Evolutionary conservation across 2,113 vertebrate genomes (phyloP).

Genomic region (Nothobranchius furzeri): DNA sequence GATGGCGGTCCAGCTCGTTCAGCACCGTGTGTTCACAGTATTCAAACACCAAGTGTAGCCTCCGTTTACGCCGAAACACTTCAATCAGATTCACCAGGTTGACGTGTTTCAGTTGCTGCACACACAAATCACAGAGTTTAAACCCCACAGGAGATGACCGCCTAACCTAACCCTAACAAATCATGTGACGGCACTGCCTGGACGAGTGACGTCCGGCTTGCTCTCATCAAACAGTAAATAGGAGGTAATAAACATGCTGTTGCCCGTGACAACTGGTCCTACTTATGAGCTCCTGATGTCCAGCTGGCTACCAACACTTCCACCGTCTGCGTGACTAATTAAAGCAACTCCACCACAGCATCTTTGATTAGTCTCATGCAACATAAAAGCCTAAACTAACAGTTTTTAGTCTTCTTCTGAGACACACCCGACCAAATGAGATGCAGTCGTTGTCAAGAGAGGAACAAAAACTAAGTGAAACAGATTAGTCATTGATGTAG

Average conservation of each 20-base stretch:
- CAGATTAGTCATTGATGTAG: too few relatives aligned
- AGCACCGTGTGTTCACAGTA: slow-evolving; percentile 96
- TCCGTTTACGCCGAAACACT: slow-evolving; percentile 90
- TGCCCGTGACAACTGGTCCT: slow-evolving; percentile 60
- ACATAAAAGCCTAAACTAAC: not conserved
- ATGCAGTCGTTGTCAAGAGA: not conserved
- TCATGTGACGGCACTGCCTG: not conserved
- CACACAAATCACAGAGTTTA: not conserved
- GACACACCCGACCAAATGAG: not conserved
- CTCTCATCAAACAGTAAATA: slow-evolving; percentile 43
- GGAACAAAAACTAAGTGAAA: not conserved
- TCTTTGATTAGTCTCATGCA: slow-evolving; percentile 19
- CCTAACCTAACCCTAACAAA: not conserved
- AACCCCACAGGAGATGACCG: not conserved
- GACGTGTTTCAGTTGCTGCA: slow-evolving; percentile 93
- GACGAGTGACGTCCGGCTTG: slow-evolving; percentile 13
- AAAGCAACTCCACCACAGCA: slow-evolving; percentile 4
- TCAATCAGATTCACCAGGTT: slow-evolving; percentile 95
- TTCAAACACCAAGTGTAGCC: slow-evolving; percentile 93
- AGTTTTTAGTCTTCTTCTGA: too few relatives aligned
- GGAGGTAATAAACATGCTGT: slow-evolving; percentile 66
- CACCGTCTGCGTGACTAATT: slow-evolving; percentile 56
- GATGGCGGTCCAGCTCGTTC: slow-evolving; percentile 89
- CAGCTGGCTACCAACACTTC: slow-evolving; percentile 22
- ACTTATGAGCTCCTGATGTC: slow-evolving; percentile 57